Evolutionary conservation across 1,140 invertebrate genomes (phyloP), one percentile per base, ranked within the genome.

Genomic region (Atta texana): DNA sequence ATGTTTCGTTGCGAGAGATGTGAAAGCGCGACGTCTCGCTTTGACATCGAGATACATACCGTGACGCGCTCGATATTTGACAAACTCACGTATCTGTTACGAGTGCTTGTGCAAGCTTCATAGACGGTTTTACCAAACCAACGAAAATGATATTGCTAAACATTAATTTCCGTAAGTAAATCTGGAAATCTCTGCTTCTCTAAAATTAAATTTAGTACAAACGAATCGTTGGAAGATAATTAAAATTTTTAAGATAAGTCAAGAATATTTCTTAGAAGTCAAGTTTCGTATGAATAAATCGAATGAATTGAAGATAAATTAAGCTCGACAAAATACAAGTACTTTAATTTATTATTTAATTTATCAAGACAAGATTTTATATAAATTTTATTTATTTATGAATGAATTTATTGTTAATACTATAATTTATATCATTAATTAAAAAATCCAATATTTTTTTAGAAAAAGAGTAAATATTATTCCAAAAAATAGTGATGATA

Each of bases 31-130:
- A 78, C 12, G 75, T 69, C 51, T 76, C 51, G 64, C 75, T 78
- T 78, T 78, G 61, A 68, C 76, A 66, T 78, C 44, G 61, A 34
- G 63, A 78, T 78, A 68, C 61, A 31, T 66, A 51, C 24, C 61
- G 28, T n/a, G 44, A 24, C 28, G 44, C 49, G 44, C n/a, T 78
- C 66, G 57, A 78, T 78, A 78, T 78, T 53, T 68, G 76, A 78
- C 61, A 59, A 78, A 53, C 28, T 21, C 74, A 34, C 74, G 57
- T 77, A 69, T 69, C 77, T 39, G 28, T 53, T 18, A 12, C 24
- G 24, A 68, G 24, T 77, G 18, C 71, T 53, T 31, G 71, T 39
- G 34, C 39, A 28, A 78, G 39, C 5, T 28, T 39, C 55, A 4
- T 39, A 24, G 24, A 24, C 24, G 39, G 75, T 24, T 78, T 64